phyloP scores from a whole-genome alignment of 1,140 invertebrate genomes.

The Drosophila kikkawai region DNA sequence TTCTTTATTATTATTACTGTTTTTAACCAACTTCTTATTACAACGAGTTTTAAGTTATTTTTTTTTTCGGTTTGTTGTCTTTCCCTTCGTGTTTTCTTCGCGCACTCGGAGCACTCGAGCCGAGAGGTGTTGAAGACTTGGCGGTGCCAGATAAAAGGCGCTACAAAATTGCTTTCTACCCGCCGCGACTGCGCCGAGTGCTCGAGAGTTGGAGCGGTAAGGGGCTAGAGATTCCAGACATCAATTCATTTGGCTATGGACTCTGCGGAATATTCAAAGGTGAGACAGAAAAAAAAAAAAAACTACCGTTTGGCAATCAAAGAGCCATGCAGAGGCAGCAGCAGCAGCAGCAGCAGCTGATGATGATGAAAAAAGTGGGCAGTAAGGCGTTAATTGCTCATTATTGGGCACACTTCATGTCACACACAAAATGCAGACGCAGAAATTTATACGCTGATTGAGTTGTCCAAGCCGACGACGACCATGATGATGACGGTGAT shows the following conservation, averaged over 20 bases:
- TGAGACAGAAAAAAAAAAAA: conserved; percentile 40
- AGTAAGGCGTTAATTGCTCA: conserved; percentile 84
- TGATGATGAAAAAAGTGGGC: conserved; percentile 62
- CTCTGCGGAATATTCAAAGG: conserved; percentile 50
- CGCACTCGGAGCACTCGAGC: conserved; percentile 61
- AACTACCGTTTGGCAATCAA: conserved; percentile 61
- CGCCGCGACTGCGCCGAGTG: conserved; percentile 44
- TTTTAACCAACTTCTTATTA: conserved; percentile 83
- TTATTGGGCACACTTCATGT: conserved; percentile 84
- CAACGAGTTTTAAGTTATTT: conserved; percentile 71
- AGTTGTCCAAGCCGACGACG: conserved; percentile 53
- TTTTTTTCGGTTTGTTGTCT: conserved; percentile 31
- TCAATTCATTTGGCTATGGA: conserved; percentile 53
- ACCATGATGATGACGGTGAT: conserved; percentile 9
- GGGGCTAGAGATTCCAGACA: conserved; percentile 37
- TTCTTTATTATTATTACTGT: conserved; percentile 84
- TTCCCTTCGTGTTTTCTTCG: conserved; percentile 37
- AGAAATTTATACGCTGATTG: conserved; percentile 71
- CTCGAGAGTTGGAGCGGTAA: conserved; percentile 7
- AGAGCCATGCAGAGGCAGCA: conserved; percentile 29
- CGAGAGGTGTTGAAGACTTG: conserved; percentile 81
- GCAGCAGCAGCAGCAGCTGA: conserved; percentile 6
- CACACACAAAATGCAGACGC: conserved; percentile 63
- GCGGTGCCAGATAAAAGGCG: conserved; percentile 82
- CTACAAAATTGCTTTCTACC: conserved; percentile 76